Evolutionary conservation across 2,113 vertebrate species (phyloP), one percentile per base, ranked within the genome.

Genomic region (Artemisiospiza belli): DNA sequence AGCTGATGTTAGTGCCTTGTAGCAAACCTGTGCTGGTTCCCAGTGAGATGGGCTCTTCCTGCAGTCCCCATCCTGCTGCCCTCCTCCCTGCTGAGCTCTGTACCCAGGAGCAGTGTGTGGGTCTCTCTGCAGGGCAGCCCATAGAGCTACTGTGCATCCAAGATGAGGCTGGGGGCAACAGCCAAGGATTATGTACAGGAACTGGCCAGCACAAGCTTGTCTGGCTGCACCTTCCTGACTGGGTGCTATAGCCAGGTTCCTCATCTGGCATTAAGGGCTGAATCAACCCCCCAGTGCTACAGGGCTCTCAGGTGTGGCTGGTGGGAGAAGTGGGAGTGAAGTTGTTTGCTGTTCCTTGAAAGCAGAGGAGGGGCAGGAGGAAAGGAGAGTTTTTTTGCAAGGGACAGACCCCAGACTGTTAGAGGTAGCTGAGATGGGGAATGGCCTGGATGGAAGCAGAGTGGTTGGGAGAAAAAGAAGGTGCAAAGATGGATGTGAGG

Each of bases 11-110:
- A 87, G 79, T 63, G 76, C 76, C 86, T 72, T 22, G 44, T 93
- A 95, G 93, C 51, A 72, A 89, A 75, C 82, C 84, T 89, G 79
- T 39, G 47, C 92, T 90, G 93, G 91, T 69, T 73, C 57, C 47
- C 2, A 0, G 28, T 43, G 30, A 70, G 86, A 72, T 88, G 73
- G 82, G 66, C 74, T 95, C 58, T 94, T 51, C 63, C 67, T 88
- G 78, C 52, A 47, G 39, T 57, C 54, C 33, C 55, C 23, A 12
- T 59, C 64, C 67, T 77, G 35, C 89, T 55, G 0, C 67, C 15
- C 16, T 90, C 15, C 20, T 83, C 43, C 55, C 61, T 5, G 8
- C 85, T 80, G 90, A 88, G 72, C 59, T 89, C 43, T 59, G 43
- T 28, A 35, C 10, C 30, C 24, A 30, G 24, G 41, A 75, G 47